Conservation (phyloP, 2,113 vertebrate genomes). For the Gorsachius goisagi region DNA sequence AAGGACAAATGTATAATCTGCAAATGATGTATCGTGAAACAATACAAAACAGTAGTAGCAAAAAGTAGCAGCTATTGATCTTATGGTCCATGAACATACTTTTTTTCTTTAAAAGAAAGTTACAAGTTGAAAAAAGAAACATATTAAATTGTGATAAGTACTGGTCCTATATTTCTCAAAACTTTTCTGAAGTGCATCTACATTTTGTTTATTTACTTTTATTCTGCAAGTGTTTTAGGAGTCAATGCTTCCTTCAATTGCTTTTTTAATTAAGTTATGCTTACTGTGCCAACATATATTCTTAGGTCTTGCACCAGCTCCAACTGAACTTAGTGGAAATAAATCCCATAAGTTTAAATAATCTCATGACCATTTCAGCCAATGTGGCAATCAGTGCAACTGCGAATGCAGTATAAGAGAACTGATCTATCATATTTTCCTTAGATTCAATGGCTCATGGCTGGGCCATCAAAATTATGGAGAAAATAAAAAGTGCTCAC, state of each 20-base stretch:
- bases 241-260: not conserved
- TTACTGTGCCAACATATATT: not conserved
- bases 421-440: not conserved
- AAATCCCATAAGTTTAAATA: not conserved
- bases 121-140: not conserved
- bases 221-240: not conserved
- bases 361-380: not conserved
- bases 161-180: not conserved
- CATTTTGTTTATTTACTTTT: not conserved
- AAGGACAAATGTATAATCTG: not conserved
- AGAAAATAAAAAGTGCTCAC: not conserved
- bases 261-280: not conserved
- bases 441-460: not conserved
- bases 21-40: not conserved
- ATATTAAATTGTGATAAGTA: not conserved
- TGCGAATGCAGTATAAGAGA: not conserved
- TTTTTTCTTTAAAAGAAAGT: not conserved
- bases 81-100: not conserved
- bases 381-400: not conserved
- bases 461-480: not conserved
- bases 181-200: not conserved
- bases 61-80: not conserved
- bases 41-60: not conserved
- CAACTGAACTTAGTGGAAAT: not conserved
- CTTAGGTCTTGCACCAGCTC: not conserved